Percentiles rank a stretch among this genome's conserved stretches.
Evolutionary conservation across 2,113 vertebrate genomes (phyloP).

Genomic region (Sisor rabdophorus): DNA sequence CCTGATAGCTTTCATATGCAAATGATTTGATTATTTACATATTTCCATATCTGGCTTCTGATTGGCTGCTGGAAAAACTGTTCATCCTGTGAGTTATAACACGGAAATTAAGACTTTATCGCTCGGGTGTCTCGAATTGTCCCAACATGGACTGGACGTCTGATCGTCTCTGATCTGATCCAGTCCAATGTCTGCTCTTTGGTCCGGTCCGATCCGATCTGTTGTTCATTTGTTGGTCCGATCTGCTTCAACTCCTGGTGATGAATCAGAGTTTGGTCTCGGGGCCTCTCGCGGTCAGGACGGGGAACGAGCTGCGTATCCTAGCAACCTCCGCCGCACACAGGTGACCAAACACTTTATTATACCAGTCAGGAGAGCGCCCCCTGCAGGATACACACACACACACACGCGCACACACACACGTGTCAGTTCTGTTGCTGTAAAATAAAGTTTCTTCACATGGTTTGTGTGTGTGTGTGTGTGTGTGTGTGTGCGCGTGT

Average conservation of each 20-base stretch:
- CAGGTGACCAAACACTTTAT: slow-evolving; percentile 81
- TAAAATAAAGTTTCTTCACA: neutral
- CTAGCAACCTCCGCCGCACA: slow-evolving; percentile 79
- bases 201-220: neutral
- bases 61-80: neutral
- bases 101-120: neutral
- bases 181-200: neutral
- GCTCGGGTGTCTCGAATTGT: neutral
- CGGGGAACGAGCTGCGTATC: slow-evolving; percentile 80
- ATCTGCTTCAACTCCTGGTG: neutral
- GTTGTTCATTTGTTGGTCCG: neutral
- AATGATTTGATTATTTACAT: neutral
- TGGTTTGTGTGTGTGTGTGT: neutral
- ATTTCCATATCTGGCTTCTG: slow-evolving; percentile 1
- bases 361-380: slow-evolving; percentile 87
- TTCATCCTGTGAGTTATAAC: neutral
- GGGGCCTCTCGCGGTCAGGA: slow-evolving; percentile 59
- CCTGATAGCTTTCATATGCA: neutral
- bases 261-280: slow-evolving; percentile 73
- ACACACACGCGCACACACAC: neutral
- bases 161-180: neutral
- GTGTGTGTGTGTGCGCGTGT: neutral
- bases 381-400: slow-evolving; percentile 62
- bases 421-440: neutral
- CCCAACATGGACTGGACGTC: neutral